Percentiles rank a stretch among this genome's conserved stretches.
Evolutionary conservation across 2,888 invertebrate species (phyloP).

Genomic region (Rhimphoctona megacephalus): DNA sequence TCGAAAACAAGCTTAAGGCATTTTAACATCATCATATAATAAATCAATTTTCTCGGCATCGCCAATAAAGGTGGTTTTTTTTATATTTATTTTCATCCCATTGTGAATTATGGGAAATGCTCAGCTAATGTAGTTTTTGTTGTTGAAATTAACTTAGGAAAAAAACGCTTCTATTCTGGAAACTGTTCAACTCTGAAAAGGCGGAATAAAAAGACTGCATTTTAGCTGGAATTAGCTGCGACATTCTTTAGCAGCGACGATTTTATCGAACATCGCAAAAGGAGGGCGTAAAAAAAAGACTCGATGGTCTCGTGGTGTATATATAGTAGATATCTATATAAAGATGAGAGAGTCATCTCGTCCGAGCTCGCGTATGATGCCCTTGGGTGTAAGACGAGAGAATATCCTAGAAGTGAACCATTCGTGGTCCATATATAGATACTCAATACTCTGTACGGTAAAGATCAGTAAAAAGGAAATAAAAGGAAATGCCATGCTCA

Average conservation of each 20-base stretch:
- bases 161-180: not conserved
- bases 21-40: not conserved
- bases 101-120: not conserved
- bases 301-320: slow-evolving; percentile 5
- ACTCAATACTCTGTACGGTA: slow-evolving; percentile 16
- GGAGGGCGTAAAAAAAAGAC: slow-evolving; percentile 27
- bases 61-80: not conserved
- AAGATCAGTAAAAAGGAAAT: slow-evolving; percentile 55
- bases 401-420: slow-evolving; percentile 28
- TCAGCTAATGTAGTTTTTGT: not conserved
- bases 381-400: slow-evolving; percentile 42
- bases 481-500: slow-evolving; percentile 17
- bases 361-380: slow-evolving; percentile 30
- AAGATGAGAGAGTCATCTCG: slow-evolving; percentile 43
- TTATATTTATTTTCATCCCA: not conserved
- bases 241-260: slow-evolving; percentile 9
- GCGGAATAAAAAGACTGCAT: not conserved
- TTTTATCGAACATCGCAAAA: slow-evolving; percentile 39
- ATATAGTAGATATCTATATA: slow-evolving; percentile 28
- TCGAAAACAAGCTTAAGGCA: no score
- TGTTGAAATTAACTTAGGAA: not conserved
- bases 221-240: slow-evolving; percentile 7
- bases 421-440: slow-evolving; percentile 6
- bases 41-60: not conserved
- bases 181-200: not conserved